These are phyloP conservation scores for Cirrhinus mrigala DNA, from an alignment of 2,797 vertebrate genomes.

Conservation along the genomic window DNA sequence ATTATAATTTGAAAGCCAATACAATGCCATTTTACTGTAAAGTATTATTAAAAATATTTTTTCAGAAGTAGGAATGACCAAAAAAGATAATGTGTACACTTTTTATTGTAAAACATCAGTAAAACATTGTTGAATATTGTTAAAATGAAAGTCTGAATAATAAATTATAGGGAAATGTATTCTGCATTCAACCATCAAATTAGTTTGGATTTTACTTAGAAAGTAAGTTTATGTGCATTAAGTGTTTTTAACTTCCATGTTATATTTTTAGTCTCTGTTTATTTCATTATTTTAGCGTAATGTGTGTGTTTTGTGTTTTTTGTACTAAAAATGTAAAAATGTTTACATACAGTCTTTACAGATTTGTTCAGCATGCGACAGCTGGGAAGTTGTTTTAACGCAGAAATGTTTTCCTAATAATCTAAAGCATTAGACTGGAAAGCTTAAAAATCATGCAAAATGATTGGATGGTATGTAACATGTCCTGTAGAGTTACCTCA, in stretches of 20 bases:
- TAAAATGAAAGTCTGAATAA: background rate
- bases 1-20: background rate
- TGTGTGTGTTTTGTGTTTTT: background rate
- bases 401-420: background rate
- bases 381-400: background rate
- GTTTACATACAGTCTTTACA: background rate
- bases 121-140: background rate
- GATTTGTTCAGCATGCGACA: background rate
- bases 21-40: background rate
- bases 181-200: background rate
- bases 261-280: background rate
- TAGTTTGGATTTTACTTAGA: background rate
- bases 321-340: background rate
- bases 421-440: background rate
- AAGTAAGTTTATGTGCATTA: background rate
- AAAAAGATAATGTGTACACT: background rate
- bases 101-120: background rate
- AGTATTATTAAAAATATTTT: background rate
- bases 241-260: background rate
- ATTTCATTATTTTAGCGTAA: background rate
- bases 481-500: slow-evolving; percentile 25
- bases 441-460: background rate
- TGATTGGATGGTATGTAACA: background rate
- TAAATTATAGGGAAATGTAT: background rate
- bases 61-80: background rate